Base-by-base conservation (phyloP, 2,888 invertebrate species). In the Deilephila porcellus region DNA sequence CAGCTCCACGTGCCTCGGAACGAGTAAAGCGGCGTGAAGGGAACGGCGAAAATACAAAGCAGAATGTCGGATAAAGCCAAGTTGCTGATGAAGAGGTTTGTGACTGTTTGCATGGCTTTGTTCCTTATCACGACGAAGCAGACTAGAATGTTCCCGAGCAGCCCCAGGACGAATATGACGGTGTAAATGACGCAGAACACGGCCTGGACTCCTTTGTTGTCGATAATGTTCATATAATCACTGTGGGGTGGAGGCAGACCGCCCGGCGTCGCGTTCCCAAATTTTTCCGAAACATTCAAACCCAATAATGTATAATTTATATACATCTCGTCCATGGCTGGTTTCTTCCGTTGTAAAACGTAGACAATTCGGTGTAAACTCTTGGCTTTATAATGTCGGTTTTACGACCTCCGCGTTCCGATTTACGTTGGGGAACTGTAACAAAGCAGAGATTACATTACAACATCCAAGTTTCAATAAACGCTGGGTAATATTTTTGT, bases 41-140 rank as follows among this genome's bases (percentile, higher is more conserved):
- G 99, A 70, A 99, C 98, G 4, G 99, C 98, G 75, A 99, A 96
- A 19, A 98, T 96, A 89, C 99, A 99, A 79, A 99, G 96, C 67
- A 99, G 93, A 70, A 99, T 98, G 89, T 99, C 99, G 11, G 99
- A 98, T 53, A 99, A 94, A 0, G 99, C 99, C 82, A 99, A 94
- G 89, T 99, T 99, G 62, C 98, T 98, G 86, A 99, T 99, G 93
- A 99, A 99, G 72, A 99, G 96, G 90, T 99, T 99, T 4, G 99
- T 99, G 59, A 99, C 99, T 0, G 99, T 99, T 88, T 99, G 99
- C 99, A 99, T 99, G 45, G 98, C 97, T 80, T 97, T 97, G 91
- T 99, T 99, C 52, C 98, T 95, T 56, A 97, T 96, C 7, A 99
- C 99, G 20, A 99, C 99, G 87, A 97, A 99, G 85, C 98, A 98